Evolutionary conservation across 2,888 invertebrate genomes (phyloP), one percentile per base, ranked within the genome.

Genomic region (Loripinus fragilis): DNA sequence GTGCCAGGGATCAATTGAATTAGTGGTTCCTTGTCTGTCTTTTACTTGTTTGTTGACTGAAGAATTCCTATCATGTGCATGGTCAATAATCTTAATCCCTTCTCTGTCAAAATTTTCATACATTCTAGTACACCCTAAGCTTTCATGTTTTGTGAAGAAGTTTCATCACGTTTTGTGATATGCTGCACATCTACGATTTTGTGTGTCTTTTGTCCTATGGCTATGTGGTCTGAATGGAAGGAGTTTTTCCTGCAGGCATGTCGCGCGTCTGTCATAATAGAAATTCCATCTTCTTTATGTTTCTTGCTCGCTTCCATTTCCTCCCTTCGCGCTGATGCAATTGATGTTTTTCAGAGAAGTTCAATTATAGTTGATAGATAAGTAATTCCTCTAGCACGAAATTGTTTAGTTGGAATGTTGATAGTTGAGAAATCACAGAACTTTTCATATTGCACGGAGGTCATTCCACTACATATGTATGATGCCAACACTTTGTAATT

Each of bases 181-280:
- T 41, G 41, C 41, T 41, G 41, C 41, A 41, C 20, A 41, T 52
- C 30, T 33, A 71, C 23, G 17, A 71, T n/a, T 52, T 52, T 42
- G 35, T 48, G 52, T 50, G 68, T 42, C n/a, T 35, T 55, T 28
- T 25, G 23, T n/a, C 68, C 68, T 8, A 68, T n/a, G 8, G 35
- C 42, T 20, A 68, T n/a, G 42, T 68, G 68, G 23, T 68, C 68
- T 17, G 68, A 25, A 52, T 71, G 71, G 23, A 15, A 55, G 8
- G 33, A 33, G 30, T 71, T 71, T 25, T 74, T 67, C 23, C 67
- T 30, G 50, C 74, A 74, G 5, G 35, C 41, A 25, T 74, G 74
- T 23, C 72, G 41, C 28, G 72, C 64, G 42, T 72, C 74, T 12
- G 74, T 74, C 74, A 74, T 74, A 25, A 74, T 50, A n/a, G 67